Base-by-base conservation (phyloP, 1,140 invertebrate species). In the Euura lappo region DNA sequence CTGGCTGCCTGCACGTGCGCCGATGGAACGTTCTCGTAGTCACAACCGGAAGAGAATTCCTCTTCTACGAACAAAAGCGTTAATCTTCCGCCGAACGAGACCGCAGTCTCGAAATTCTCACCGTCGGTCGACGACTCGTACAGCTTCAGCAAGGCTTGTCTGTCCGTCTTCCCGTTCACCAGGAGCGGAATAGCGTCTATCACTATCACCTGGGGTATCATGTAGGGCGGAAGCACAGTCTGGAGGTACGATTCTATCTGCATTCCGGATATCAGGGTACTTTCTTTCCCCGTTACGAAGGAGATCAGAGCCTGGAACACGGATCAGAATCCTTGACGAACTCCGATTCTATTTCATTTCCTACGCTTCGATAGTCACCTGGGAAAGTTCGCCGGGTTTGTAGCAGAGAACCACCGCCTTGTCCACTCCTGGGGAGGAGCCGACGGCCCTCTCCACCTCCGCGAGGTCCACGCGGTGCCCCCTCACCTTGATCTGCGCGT, bases 401-500 rank as follows among this genome's bases (percentile, higher is more conserved):
- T 95, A 94, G 80, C 94, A 95, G 2, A 97, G 87, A 2, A 96
- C 93, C 0, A 94, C 91, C 1, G 84, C 88, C 83, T 93, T 92
- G 13, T 93, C 89, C 5, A 95, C 88, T 0, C 87, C 89, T 0
- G 89, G 79, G 0, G 92, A 79, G 6, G 86, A 83, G 11, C 83
- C 80, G 0, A 94, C 90, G 6, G 92, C 91, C 68, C 91, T 91
- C 78, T 97, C 94, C 6, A 97, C 92, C 88, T 97, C 95, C 0
- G 90, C 88, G n/a, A 97, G 84, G 79, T 97, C 95, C 0, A 97
- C 93, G 42, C 95, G 86, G 79, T 97, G 94, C 10, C 96, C 96
- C 71, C 95, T 86, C 8, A 97, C 93, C 87, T 97, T 97, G 0
- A 97, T 90, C 84, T 97, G 96, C 0, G 94, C 94, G 85, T 97